Base-by-base conservation (phyloP, 35 echinoderm and acorn worm species). In the Hemicentrotus pulcherrimus region DNA sequence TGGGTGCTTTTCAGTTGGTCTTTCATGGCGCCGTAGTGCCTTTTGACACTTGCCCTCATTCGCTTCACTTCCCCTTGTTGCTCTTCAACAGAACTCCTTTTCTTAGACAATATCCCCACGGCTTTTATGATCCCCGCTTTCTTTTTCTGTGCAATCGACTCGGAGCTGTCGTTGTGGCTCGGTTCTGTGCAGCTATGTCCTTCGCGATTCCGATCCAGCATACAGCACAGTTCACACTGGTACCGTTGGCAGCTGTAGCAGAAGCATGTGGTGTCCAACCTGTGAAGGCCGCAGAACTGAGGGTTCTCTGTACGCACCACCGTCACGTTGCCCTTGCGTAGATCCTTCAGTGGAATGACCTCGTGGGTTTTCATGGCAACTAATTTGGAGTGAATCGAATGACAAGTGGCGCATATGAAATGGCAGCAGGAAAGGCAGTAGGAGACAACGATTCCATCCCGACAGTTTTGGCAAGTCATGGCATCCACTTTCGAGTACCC, bases 261-360 rank as follows among this genome's bases (percentile, higher is more conserved):
- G 48, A 93, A 93, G n/a, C 48, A 93, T 31, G 14, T 47, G n/a
- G 46, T 58, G 48, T 93, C 46, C 91, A 48, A 31, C 30, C 30
- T 31, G 48, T 93, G 91, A 13, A 47, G 11, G 48, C 45, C 31
- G 91, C 91, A 93, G n/a, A 58, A 31, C 16, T 93, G 91, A 93
- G 45, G 32, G 11, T 47, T 93, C 91, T 93, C 48, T 93, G 32
- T 58, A 58, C 91, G 91, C n/a, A 93, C 46, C 46, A 93, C 48
- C 30, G 91, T 48, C 91, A 93, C 91, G 4, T 93, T 93, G n/a
- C 91, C 91, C 48, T 93, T 93, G 48, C 48, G 45, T 50, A 93
- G 48, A 50, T 93, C 91, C 46, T 93, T 93, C 13, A 93, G 11
- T 12, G 91, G 48, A 31, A 93, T 31, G 9, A 93, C 91, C 31